A percentile compares a stretch with the other conserved stretches of the same genome.
phyloP scores from a whole-genome alignment of 2,888 invertebrate genomes.

The Machimus atricapillus region DNA sequence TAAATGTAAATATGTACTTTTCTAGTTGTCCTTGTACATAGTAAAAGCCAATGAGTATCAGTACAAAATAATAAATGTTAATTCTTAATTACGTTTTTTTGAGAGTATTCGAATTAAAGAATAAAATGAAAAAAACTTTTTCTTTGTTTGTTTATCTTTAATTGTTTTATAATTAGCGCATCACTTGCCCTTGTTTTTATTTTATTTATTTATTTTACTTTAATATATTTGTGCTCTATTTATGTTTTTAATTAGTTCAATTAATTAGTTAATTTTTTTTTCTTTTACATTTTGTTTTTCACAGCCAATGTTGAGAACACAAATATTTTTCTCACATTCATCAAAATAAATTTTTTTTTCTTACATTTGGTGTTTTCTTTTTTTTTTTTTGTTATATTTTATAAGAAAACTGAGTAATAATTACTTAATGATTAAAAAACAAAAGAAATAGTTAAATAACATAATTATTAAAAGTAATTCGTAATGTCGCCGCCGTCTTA shows the following conservation, averaged over 20 bases:
- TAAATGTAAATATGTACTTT: not conserved
- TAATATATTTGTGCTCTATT: constrained; percentile 4
- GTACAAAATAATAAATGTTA: not conserved
- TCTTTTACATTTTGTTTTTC: not conserved
- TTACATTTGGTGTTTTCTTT: not conserved
- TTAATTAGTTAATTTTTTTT: not conserved
- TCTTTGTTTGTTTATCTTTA: not conserved
- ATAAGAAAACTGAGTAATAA: not conserved
- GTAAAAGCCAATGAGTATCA: not conserved
- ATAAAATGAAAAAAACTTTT: not conserved
- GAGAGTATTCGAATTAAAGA: too few species aligned
- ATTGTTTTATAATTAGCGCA: not conserved
- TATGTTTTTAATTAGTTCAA: constrained; percentile 1
- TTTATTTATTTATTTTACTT: too few species aligned
- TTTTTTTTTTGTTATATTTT: not conserved
- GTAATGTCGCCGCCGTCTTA: not conserved
- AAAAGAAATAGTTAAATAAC: not conserved
- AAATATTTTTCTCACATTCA: constrained; percentile 12
- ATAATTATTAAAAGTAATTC: not conserved
- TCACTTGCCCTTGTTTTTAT: not conserved
- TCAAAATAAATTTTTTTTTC: not conserved
- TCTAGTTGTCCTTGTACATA: not conserved
- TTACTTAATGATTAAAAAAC: not conserved
- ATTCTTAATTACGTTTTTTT: too few species aligned
- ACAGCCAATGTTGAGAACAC: constrained; percentile 36